Base-by-base conservation (phyloP, 1,140 invertebrate species). In the Steinernema feltiae region DNA sequence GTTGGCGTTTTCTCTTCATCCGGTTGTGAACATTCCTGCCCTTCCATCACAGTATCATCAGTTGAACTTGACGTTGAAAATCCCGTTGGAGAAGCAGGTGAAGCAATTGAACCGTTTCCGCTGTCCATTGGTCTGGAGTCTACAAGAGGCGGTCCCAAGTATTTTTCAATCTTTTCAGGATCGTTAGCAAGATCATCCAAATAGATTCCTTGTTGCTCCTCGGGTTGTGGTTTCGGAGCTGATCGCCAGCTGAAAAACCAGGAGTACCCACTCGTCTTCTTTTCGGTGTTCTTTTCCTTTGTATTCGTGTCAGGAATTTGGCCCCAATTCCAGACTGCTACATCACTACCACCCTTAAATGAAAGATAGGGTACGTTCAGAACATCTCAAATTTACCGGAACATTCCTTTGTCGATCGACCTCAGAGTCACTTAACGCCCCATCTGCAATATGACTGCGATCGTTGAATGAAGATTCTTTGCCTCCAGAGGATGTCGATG, bases 281-380 rank as follows among this genome's bases (percentile, higher is more conserved):
- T 75, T 21, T 74, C 29, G 48, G 63, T 31, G 1, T 15, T 18
- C 1, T 70, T 29, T 29, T 69, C 30, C 29, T n/a, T 73, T 32
- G 72, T 12, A 1, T 79, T 69, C 46, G 32, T 32, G 17, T 53
- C 69, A 27, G 96, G 97, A 69, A 98, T 88, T 86, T 98, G 93
- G 30, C 97, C 97, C 97, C 97, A 99, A 80, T 93, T 91, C 97
- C 97, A 99, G 74, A 92, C 83, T 12, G 84, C 78, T 35, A 87
- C 75, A 78, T 89, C 73, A 71, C 82, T 80, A 17, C 82, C 80
- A n/a, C 85, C 88, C 87, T 78, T 32, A 79, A 79, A 12, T 63
- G 24, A 81, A 75, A 21, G 17, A 69, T 29, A 63, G 1, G 0
- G 32, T 32, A 3, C 29, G 72, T 53, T 30, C n/a, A 15, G 32